Conservation (phyloP, 2,113 vertebrate species). For the Stegostoma tigrinum region DNA sequence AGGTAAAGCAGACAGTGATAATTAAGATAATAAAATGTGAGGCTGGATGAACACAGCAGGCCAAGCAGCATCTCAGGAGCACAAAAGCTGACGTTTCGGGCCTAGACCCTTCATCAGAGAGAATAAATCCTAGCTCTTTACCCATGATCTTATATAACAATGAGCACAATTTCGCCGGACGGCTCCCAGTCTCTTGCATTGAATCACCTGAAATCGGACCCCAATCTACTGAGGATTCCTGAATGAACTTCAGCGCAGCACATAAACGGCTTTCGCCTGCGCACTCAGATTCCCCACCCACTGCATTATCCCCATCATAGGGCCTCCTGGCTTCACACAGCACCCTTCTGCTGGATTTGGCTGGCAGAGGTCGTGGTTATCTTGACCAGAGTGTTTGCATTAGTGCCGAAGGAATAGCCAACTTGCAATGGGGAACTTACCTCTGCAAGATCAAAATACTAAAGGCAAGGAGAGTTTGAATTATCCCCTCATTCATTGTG, state of each 20-base stretch:
- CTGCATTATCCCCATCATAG: not conserved
- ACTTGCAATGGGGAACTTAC: not conserved
- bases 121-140: not conserved
- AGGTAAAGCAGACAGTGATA: not conserved
- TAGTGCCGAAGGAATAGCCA: not conserved
- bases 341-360: not conserved
- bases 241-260: not conserved
- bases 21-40: no score
- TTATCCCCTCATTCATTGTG: not conserved
- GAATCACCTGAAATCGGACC: not conserved
- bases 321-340: not conserved
- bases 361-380: not conserved
- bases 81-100: no score
- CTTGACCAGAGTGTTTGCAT: not conserved
- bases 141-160: not conserved
- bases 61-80: no score
- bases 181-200: not conserved
- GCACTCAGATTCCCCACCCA: not conserved
- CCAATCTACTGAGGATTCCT: not conserved
- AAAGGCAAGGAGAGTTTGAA: not conserved
- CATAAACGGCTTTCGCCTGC: no score
- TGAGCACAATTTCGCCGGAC: not conserved
- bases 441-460: not conserved
- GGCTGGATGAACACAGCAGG: no score
- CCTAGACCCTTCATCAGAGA: no score